Percentiles rank a stretch among this genome's conserved stretches.
These are phyloP conservation scores for Cliona cf. orientalis DNA, from an alignment of 37 sponge, comb jelly and placozoan genomes.

Conservation along the genomic window DNA sequence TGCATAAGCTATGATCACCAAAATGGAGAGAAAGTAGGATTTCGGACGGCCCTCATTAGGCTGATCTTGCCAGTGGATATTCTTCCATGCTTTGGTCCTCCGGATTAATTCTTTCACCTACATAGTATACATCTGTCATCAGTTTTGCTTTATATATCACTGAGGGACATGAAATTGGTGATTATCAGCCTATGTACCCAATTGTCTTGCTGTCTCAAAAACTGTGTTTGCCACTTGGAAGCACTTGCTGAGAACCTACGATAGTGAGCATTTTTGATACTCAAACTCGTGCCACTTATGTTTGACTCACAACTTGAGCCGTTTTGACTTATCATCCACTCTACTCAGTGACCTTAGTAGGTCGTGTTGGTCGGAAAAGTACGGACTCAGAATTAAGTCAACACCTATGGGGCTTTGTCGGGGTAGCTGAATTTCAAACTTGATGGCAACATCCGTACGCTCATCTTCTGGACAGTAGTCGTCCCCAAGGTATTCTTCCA, in stretches of 20 bases:
- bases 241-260: conserved; percentile 54
- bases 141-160: too few species aligned
- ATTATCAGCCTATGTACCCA: conserved; percentile 16
- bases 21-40: conserved; percentile 43
- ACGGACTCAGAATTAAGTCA: conserved; percentile 12
- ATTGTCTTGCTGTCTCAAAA: conserved; percentile 11
- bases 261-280: too few species aligned
- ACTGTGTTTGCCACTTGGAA: conserved; percentile 64
- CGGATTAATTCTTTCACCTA: conserved; percentile 63
- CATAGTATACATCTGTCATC: too few species aligned
- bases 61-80: conserved; percentile 16
- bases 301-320: too few species aligned
- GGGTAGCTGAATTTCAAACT: background rate
- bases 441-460: background rate
- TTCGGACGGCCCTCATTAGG: conserved; percentile 36
- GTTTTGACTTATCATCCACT: too few species aligned
- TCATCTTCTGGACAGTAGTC: background rate
- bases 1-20: conserved; percentile 47
- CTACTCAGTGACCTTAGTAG: too few species aligned
- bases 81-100: conserved; percentile 76
- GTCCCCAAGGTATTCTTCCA: background rate
- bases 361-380: too few species aligned
- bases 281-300: too few species aligned
- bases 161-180: too few species aligned
- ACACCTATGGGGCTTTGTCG: background rate